Evolutionary conservation across 2,888 invertebrate genomes (phyloP), one percentile per base, ranked within the genome.

Genomic region (Eledona agricola): DNA sequence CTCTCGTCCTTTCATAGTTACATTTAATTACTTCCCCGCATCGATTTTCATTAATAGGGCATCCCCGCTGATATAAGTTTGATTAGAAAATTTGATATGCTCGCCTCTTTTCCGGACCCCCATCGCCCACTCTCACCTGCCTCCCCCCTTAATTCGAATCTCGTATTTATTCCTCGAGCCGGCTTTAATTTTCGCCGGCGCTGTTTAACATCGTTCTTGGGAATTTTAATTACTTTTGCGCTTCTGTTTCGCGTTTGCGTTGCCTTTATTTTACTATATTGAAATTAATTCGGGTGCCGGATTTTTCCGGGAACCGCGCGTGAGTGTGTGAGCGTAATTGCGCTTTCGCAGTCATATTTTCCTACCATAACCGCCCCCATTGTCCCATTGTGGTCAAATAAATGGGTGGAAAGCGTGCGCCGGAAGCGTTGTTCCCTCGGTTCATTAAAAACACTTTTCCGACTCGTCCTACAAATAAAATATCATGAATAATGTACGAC

Each of bases 151-250:
- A 66, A 69, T 72, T 70, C 66, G 66, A 69, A 68, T 70, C 63
- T 67, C 62, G 68, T 73, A 72, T 73, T 73, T 73, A 73, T 72
- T 70, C 68, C 72, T 68, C 65, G 55, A 69, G 61, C 60, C 58
- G 65, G 65, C 67, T 72, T 71, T 70, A 72, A 74, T 73, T 73
- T 73, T 69, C 67, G 68, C 68, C 70, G 59, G 64, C 67, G 66
- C 65, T 67, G 67, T 69, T 72, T 66, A 71, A 66, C 68, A 66
- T 70, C 69, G 66, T 71, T 70, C 70, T 65, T 65, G 71, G 67
- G 71, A 72, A 74, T 74, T 74, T 72, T 73, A 73, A 73, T 74
- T 73, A 72, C 72, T 72, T 73, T 66, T 66, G 62, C 67, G 67
- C 69, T 64, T 67, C 67, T 66, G 64, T 66, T 66, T 63, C 63